Conservation (phyloP, 1,140 invertebrate genomes). For the Drosophila nannoptera region DNA sequence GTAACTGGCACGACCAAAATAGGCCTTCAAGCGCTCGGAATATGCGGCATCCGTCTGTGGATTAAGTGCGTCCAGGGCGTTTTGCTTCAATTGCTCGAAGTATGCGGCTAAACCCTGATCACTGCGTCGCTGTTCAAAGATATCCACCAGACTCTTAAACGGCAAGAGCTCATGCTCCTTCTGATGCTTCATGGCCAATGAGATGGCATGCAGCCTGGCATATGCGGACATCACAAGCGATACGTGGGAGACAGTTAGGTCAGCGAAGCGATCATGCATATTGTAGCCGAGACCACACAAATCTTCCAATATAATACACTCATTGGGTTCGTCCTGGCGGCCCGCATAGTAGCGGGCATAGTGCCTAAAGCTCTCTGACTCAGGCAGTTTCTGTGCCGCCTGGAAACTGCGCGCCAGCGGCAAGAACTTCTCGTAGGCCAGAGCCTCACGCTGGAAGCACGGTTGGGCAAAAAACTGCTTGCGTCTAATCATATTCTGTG, state of each 20-base stretch:
- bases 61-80: slow-evolving; percentile 42
- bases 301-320: slow-evolving; percentile 81
- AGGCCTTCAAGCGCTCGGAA: slow-evolving; percentile 35
- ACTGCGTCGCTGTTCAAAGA: slow-evolving; percentile 55
- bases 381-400: slow-evolving; percentile 47
- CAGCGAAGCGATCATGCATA: slow-evolving; percentile 79
- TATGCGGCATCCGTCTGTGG: slow-evolving; percentile 21
- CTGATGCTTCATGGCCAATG: slow-evolving; percentile 79
- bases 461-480: slow-evolving; percentile 67
- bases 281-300: slow-evolving; percentile 78
- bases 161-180: slow-evolving; percentile 47
- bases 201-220: slow-evolving; percentile 81
- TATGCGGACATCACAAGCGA: slow-evolving; percentile 79
- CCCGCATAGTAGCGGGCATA: slow-evolving; percentile 78
- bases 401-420: slow-evolving; percentile 76
- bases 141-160: slow-evolving; percentile 68
- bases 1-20: slow-evolving; percentile 45
- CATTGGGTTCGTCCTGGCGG: slow-evolving; percentile 69
- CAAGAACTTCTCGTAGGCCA: slow-evolving; percentile 73
- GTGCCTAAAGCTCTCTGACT: slow-evolving; percentile 59
- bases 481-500: slow-evolving; percentile 55
- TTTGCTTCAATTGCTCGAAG: slow-evolving; percentile 58
- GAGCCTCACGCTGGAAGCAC: slow-evolving; percentile 71
- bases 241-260: slow-evolving; percentile 79
- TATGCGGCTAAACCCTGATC: slow-evolving; percentile 52